A percentile compares a stretch with the other conserved stretches of the same genome.
Evolutionary conservation across 2,113 vertebrate species (phyloP).

Genomic region (Anseranas semipalmata): DNA sequence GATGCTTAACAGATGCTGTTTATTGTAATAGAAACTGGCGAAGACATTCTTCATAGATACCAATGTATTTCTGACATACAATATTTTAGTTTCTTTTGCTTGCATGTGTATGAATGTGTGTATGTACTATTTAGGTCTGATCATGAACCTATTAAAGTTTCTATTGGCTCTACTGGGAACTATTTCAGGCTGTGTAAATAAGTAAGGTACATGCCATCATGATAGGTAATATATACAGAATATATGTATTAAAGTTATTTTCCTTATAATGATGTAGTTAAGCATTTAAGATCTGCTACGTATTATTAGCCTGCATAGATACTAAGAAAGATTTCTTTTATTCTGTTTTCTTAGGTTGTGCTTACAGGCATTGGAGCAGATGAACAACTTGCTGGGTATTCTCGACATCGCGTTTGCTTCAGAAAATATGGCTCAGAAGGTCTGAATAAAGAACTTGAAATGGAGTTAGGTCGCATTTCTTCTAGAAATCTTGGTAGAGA

Average conservation of each 20-base stretch:
- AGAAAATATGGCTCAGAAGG: slow-evolving; percentile 79
- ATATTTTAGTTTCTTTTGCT: background rate
- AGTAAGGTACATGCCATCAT: background rate
- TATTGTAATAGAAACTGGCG: background rate
- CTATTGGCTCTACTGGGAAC: background rate
- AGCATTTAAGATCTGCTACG: background rate
- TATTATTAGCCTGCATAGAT: background rate
- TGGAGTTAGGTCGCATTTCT: slow-evolving; percentile 91
- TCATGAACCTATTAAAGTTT: background rate
- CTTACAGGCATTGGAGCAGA: slow-evolving; percentile 95
- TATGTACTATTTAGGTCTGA: background rate
- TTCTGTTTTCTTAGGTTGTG: slow-evolving; percentile 79
- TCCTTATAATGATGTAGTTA: background rate
- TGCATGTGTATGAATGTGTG: background rate
- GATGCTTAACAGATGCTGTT: background rate
- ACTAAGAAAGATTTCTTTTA: background rate
- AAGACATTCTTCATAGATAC: background rate
- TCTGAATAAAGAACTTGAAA: slow-evolving; percentile 85
- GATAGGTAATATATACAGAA: background rate
- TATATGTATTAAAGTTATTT: background rate
- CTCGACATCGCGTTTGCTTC: slow-evolving; percentile 88
- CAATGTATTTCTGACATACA: background rate
- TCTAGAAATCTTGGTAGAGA: slow-evolving; percentile 94
- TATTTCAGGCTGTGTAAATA: background rate
- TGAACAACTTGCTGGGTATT: slow-evolving; percentile 95